Percentiles rank a stretch among this genome's conserved stretches.
Evolutionary conservation across 2,113 vertebrate species (phyloP).

Genomic region (Lamprotornis superbus): DNA sequence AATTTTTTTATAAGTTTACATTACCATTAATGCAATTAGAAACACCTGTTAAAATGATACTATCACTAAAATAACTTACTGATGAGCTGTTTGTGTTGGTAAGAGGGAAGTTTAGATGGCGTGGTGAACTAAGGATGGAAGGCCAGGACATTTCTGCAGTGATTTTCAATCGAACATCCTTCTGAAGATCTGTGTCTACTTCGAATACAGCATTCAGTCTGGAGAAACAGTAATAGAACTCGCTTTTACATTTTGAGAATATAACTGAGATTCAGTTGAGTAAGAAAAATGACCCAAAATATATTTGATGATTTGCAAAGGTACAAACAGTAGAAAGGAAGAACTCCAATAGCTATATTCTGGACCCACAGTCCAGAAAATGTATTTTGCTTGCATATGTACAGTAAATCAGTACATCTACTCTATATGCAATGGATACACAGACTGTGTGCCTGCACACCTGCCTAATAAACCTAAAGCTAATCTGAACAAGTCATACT

Average conservation of each 20-base stretch:
- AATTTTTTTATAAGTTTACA: neutral
- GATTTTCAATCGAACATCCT: slow-evolving; percentile 87
- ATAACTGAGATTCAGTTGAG: neutral
- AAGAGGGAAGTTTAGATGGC: slow-evolving; percentile 85
- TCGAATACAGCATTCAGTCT: slow-evolving; percentile 90
- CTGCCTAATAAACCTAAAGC: neutral
- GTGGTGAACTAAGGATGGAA: slow-evolving; percentile 84
- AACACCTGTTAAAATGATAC: neutral
- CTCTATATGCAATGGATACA: neutral
- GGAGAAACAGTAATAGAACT: neutral
- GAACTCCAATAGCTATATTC: neutral
- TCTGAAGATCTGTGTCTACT: slow-evolving; percentile 96
- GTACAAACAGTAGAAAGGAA: neutral
- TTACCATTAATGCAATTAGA: neutral
- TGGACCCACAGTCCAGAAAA: neutral
- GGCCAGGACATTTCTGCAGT: slow-evolving; percentile 92
- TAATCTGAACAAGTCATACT: neutral
- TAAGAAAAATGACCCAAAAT: neutral
- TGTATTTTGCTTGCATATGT: accelerated
- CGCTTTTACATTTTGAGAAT: neutral
- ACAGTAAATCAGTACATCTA: neutral
- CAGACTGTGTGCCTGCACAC: neutral
- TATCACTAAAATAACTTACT: slow-evolving; percentile 77
- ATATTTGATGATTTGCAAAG: neutral
- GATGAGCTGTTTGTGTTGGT: slow-evolving; percentile 95